Evolutionary conservation across 92 coral and sea anemone genomes (phyloP), one percentile per base, ranked within the genome.

Genomic region (Bergia sp.): DNA sequence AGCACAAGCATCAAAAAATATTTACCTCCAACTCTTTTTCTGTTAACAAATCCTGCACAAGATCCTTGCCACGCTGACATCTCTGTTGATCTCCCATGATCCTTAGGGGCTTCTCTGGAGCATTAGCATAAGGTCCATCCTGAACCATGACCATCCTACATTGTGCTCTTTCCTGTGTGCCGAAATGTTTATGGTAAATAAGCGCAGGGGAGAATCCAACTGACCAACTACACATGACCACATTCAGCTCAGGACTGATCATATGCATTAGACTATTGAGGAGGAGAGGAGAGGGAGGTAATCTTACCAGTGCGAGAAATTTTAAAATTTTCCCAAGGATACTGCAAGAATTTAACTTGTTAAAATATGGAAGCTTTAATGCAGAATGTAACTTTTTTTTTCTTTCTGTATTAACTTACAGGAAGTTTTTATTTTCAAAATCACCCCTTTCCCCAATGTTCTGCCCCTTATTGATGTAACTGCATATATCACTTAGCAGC

Each of bases 61-160:
- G 96, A 66, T 97, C 99, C 82, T 90, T 94, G 21, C 99, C 99
- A 49, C 99, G 92, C 82, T 97, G 98, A 16, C 98, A 93, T 90
- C 99, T 91, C 86, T 95, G 95, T 65, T 93, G 91, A 79, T 97
- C 99, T 47, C 99, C 99, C 94, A 96, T 95, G 90, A 97, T 97
- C 38, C 99, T 86, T 4, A 97, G 94, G 10, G 99, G 99, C 80
- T 97, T 97, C 79, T 97, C 99, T 2, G 99, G 97, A 16, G 99
- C 97, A 91, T 93, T 97, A 13, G 90, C 44, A 86, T 91, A 97
- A 1, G 95, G 98, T 36, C 99, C 99, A 89, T 97, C 99, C 81
- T 97, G 99, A 12, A 97, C 95, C 99, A 97, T 97, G 21, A 97
- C 94, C 99, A 97, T 97, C 58, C 98, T 91, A 77, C 99, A 97